Evolutionary conservation across 2,888 invertebrate genomes (phyloP).

Genomic region (Drosophila suboccidentalis): DNA sequence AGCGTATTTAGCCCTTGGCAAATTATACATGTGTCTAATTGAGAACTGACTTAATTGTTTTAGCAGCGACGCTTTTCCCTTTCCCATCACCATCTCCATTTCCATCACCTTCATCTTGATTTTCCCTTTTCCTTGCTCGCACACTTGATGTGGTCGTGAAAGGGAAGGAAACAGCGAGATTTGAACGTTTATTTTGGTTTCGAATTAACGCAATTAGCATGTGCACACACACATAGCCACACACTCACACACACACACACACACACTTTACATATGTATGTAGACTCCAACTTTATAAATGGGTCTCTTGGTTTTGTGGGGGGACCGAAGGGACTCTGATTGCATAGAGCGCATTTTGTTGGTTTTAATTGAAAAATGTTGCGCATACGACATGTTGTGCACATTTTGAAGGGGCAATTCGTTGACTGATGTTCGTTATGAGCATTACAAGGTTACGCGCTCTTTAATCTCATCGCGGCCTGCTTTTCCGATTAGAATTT

Average conservation of each 20-base stretch:
- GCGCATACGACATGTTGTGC: slow-evolving; percentile 68
- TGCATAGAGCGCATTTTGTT: slow-evolving; percentile 62
- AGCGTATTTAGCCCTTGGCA: slow-evolving; percentile 74
- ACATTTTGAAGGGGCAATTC: slow-evolving; percentile 50
- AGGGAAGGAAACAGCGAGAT: slow-evolving; percentile 3
- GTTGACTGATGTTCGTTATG: slow-evolving; percentile 40
- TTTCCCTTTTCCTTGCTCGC: not conserved
- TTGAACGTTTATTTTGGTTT: slow-evolving; percentile 63
- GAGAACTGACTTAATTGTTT: slow-evolving; percentile 73
- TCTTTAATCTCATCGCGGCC: slow-evolving; percentile 42
- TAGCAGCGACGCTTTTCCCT: slow-evolving; percentile 16
- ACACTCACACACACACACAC: not conserved
- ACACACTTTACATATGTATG: not conserved
- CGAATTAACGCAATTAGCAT: slow-evolving; percentile 72
- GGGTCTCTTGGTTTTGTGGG: not conserved
- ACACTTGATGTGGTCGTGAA: slow-evolving; percentile 6
- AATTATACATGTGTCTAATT: slow-evolving; percentile 75
- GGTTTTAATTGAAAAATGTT: slow-evolving; percentile 71
- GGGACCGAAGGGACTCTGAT: slow-evolving; percentile 24
- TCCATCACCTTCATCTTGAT: not conserved
- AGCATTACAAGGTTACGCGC: slow-evolving; percentile 49
- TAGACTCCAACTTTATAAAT: slow-evolving; percentile 49
- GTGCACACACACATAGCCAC: slow-evolving; percentile 38
- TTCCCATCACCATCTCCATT: not conserved
- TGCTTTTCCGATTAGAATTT: slow-evolving; percentile 37